Percentiles rank a stretch among this genome's conserved stretches.
Evolutionary conservation across 1,140 invertebrate species (phyloP).

Genomic region (Caligus rogercresseyi): DNA sequence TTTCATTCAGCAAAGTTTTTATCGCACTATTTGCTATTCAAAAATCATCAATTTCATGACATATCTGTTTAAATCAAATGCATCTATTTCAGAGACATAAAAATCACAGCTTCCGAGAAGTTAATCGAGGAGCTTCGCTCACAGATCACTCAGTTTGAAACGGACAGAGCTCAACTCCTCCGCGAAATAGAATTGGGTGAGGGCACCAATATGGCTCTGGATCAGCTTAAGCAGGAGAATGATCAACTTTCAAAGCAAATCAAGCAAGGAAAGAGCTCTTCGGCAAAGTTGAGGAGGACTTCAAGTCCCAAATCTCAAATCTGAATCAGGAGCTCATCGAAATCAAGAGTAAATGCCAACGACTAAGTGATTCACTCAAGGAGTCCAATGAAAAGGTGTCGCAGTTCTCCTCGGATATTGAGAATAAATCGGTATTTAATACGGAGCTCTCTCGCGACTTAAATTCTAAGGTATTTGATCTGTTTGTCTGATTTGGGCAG

Average conservation of each 20-base stretch:
- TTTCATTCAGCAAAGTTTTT: too few species aligned
- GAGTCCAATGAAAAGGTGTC: not conserved
- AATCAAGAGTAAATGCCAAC: not conserved
- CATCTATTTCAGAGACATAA: not conserved
- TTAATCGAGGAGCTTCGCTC: not conserved
- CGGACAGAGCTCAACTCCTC: constrained; percentile 9
- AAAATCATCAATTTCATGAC: too few species aligned
- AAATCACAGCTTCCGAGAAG: not conserved
- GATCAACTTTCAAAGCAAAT: not conserved
- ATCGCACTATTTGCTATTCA: too few species aligned
- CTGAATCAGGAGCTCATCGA: not conserved
- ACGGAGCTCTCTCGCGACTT: not conserved
- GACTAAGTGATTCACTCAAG: not conserved
- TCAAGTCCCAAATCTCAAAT: not conserved
- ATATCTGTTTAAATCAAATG: too few species aligned
- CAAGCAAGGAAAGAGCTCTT: not conserved
- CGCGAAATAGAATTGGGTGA: constrained; percentile 14
- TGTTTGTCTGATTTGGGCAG: not conserved
- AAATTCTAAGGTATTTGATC: not conserved
- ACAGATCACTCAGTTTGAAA: not conserved
- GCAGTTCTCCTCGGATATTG: not conserved
- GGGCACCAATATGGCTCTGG: constrained; percentile 10
- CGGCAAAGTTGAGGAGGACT: not conserved
- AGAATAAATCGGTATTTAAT: not conserved
- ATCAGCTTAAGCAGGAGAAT: constrained; percentile 16